phyloP scores from a whole-genome alignment of 30 jellyfish, hydroid and myxozoan species.

The Hydractinia symbiolongicarpus region DNA sequence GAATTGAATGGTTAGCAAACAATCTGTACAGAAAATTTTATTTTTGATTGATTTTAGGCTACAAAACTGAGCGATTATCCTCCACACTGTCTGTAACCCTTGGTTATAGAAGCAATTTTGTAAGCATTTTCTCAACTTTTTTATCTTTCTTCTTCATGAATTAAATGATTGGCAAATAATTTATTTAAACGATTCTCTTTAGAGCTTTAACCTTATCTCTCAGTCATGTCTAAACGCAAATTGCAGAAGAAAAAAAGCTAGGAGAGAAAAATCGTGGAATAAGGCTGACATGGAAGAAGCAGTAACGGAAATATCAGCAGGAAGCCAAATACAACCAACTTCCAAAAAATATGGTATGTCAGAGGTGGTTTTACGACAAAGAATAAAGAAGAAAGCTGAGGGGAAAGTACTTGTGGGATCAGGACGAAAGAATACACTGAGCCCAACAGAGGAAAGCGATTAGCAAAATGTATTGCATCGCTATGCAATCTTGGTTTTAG shows the following conservation, averaged over 20 bases:
- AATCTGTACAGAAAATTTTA: background rate
- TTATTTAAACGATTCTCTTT: background rate
- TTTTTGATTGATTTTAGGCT: background rate
- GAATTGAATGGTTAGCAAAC: background rate
- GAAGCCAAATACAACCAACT: background rate
- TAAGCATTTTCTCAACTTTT: background rate
- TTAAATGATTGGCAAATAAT: background rate
- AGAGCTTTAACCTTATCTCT: too few relatives aligned
- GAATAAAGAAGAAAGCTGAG: background rate
- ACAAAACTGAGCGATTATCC: too few relatives aligned
- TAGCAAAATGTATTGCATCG: background rate
- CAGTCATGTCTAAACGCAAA: background rate
- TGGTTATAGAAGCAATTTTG: background rate
- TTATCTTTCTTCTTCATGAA: background rate
- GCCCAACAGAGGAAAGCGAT: background rate
- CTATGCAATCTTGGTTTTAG: background rate
- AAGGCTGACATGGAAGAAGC: background rate
- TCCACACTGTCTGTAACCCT: too few relatives aligned
- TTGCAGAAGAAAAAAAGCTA: background rate
- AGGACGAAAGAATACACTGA: background rate
- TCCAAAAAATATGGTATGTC: constrained; percentile 5
- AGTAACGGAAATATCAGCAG: background rate
- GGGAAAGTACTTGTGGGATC: constrained; percentile 1
- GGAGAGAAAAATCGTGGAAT: background rate
- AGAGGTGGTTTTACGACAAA: background rate